A percentile compares a stretch with the other conserved stretches of the same genome.
Evolutionary conservation across 2,797 vertebrate species (phyloP).

Genomic region (Chromobotia macracanthus): DNA sequence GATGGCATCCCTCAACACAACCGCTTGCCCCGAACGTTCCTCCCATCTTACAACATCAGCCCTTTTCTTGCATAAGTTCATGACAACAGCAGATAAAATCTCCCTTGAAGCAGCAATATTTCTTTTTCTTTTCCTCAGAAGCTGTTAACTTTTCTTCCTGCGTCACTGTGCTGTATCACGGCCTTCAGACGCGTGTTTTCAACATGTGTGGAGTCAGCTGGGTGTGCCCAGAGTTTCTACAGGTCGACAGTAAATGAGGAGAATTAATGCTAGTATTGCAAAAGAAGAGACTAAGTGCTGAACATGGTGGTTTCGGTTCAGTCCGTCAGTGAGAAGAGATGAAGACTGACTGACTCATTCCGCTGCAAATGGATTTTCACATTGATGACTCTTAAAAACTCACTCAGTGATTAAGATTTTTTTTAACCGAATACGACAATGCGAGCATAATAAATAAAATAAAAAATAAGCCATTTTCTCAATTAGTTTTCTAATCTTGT

Average conservation of each 20-base stretch:
- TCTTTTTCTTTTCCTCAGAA: constrained; percentile 58
- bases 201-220: constrained; percentile 63
- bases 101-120: constrained; percentile 52
- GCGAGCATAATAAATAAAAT: background rate
- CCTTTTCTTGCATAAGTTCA: constrained; percentile 8
- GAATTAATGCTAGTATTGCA: constrained; percentile 65
- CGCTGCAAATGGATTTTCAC: constrained; percentile 26
- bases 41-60: constrained; percentile 40
- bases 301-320: constrained; percentile 73
- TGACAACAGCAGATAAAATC: constrained; percentile 45
- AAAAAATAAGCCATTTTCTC: too few species aligned
- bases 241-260: constrained; percentile 66
- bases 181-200: constrained; percentile 26
- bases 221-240: constrained; percentile 71
- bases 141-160: constrained; percentile 67
- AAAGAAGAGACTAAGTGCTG: constrained; percentile 66
- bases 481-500: too few species aligned
- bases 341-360: constrained; percentile 38
- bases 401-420: background rate
- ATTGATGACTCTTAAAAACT: constrained; percentile 16
- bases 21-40: background rate
- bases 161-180: constrained; percentile 5
- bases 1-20: constrained; percentile 36
- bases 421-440: background rate
- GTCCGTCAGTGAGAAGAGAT: constrained; percentile 37